Base-by-base conservation (phyloP, 2,888 invertebrate species). In the Macaria notata region DNA sequence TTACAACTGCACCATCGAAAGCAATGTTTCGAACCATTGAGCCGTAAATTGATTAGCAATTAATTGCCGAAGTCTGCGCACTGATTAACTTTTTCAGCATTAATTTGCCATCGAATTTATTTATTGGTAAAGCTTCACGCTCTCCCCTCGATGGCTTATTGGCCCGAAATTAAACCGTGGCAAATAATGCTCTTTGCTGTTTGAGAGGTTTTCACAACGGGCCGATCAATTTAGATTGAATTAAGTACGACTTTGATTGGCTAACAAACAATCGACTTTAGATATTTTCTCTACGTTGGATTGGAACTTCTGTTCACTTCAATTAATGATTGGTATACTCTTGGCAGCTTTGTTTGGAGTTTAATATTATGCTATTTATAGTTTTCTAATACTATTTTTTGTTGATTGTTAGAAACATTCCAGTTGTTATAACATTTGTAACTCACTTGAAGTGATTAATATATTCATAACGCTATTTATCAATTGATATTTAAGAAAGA, bases 111-210 rank as follows among this genome's bases (percentile, higher is more conserved):
- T 39, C 33, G 42, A 46, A 58, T 54, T 54, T 47, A 50, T 54
- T 58, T 54, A 39, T 54, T 9, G 29, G 39, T 49, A 46, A 43
- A 49, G 43, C 46, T 58, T 54, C 54, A 58, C 54, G 58, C 58
- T 58, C 49, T 58, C 58, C 46, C 31, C 31, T 43, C 49, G 41
- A 58, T 54, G 54, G 53, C 53, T 49, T 43, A 58, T 58, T 58
- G 42, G 36, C 53, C 53, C 49, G 9, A 54, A 54, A 54, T 54
- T 42, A 50, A 54, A 47, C 46, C 49, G 49, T 46, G 38, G 29
- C 47, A 41, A 49, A 43, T 46, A 30, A 9, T 8, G 30, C 42
- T 49, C 46, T 46, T 53, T 42, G 46, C 38, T 31, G 9, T 33
- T 49, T 31, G 38, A 44, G 50, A 50, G 44, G 30, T 50, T 50